Evolutionary conservation across 2,888 invertebrate genomes (phyloP).

Genomic region (Mimas tiliae): DNA sequence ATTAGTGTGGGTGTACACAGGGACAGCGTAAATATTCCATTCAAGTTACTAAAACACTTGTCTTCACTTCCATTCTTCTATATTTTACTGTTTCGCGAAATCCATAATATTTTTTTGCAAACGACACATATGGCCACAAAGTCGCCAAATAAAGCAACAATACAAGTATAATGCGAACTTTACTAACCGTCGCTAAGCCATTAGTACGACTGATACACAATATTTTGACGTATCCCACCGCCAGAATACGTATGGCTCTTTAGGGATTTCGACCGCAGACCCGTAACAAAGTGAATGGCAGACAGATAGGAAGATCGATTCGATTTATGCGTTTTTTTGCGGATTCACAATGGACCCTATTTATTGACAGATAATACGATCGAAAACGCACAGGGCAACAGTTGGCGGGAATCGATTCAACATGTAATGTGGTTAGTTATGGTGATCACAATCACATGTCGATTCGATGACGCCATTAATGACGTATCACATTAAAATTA

Average conservation of each 20-base stretch:
- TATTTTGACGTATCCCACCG: constrained; percentile 79
- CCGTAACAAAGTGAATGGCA: constrained; percentile 65
- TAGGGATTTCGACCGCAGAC: constrained; percentile 62
- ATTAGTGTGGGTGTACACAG: too few species aligned
- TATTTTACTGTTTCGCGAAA: not conserved
- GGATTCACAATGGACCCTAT: constrained; percentile 71
- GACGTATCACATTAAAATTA: constrained; percentile 16
- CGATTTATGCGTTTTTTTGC: constrained; percentile 82
- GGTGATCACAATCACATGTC: constrained; percentile 82
- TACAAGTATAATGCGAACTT: constrained; percentile 69
- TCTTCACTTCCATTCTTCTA: not conserved
- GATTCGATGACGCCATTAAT: constrained; percentile 50
- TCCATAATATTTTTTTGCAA: constrained; percentile 28
- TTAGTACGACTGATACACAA: constrained; percentile 81
- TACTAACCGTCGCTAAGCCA: constrained; percentile 66
- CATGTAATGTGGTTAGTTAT: constrained; percentile 80
- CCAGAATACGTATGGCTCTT: constrained; percentile 73
- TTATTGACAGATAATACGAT: constrained; percentile 80
- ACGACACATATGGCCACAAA: constrained; percentile 70
- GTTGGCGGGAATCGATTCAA: constrained; percentile 72
- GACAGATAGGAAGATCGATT: constrained; percentile 80
- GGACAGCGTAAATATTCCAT: too few species aligned
- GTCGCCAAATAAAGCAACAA: constrained; percentile 69
- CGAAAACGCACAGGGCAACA: constrained; percentile 64
- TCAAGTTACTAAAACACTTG: too few species aligned